Percentiles rank a stretch among this genome's conserved stretches.
Evolutionary conservation across 2,113 vertebrate genomes (phyloP).

Genomic region (Grantiella picta): DNA sequence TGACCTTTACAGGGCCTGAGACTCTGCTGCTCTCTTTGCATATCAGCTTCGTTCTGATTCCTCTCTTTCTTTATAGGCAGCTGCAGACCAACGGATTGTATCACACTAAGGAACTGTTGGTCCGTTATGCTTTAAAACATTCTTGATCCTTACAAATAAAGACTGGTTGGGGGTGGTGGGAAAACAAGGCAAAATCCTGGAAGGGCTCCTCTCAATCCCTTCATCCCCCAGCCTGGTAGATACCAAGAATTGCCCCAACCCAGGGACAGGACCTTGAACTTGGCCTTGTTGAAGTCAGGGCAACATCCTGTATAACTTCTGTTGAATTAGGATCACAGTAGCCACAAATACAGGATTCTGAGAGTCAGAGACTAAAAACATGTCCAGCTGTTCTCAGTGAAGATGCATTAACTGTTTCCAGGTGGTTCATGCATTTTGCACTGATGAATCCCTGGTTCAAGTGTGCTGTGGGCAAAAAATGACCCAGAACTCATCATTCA

Average conservation of each 20-base stretch:
- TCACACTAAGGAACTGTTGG: neutral
- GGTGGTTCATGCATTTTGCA: neutral
- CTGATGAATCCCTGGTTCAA: neutral
- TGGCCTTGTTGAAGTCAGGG: neutral
- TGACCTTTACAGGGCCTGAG: slow-evolving; percentile 5
- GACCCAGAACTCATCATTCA: neutral
- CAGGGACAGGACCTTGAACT: neutral
- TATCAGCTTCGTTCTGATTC: neutral
- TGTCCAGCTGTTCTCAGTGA: neutral
- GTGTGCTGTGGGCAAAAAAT: neutral
- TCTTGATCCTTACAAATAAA: neutral
- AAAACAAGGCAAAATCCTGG: neutral
- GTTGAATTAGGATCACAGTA: neutral
- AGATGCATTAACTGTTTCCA: neutral
- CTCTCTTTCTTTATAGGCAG: neutral
- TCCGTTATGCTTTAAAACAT: neutral
- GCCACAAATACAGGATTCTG: neutral
- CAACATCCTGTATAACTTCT: neutral
- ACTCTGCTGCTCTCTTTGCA: neutral
- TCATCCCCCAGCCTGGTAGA: neutral
- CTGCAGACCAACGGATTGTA: neutral
- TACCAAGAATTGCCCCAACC: neutral
- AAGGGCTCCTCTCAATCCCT: neutral
- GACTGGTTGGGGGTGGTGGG: neutral
- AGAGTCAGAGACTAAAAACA: neutral